Base-by-base conservation (phyloP, 2,888 invertebrate genomes). In the Dryocosmus kuriphilus region DNA sequence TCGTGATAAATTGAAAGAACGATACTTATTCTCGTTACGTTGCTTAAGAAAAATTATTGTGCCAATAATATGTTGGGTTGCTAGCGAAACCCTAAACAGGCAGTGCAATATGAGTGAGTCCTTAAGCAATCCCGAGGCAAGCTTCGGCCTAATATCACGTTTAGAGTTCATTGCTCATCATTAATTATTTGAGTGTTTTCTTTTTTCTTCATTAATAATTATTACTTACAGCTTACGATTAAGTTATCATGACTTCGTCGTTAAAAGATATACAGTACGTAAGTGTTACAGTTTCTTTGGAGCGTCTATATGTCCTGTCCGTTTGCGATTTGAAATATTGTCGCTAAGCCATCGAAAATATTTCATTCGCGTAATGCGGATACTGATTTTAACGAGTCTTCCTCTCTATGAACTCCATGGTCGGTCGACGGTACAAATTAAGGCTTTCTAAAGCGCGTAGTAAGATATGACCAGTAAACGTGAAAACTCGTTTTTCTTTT, bases 61-160 rank as follows among this genome's bases (percentile, higher is more conserved):
- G 91, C 91, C 91, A 88, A 91, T 91, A 91, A 91, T 91, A 90
- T 88, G 89, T 90, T 90, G 90, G 91, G 91, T 90, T 87, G 85
- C 89, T 91, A 91, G 88, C 87, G 89, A 89, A 90, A 91, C 91
- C 91, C 91, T 91, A 91, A 90, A 91, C 89, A 91, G 91, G 91
- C 91, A 91, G 91, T 91, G 91, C 91, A 91, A 88, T 91, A 90
- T 88, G 88, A 90, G 90, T 90, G 90, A 89, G 90, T 91, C 88
- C 90, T 91, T 90, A 91, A 91, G 90, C 91, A 90, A 91, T 90
- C 90, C 91, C 89, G 90, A 91, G 91, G 91, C 91, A 90, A 91
- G 90, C 91, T 90, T 90, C 90, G 90, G 91, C 91, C 91, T 91
- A 91, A 91, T 91, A 91, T 91, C 91, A 91, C 91, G 90, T 90